Evolutionary conservation across 2,888 invertebrate species (phyloP), one percentile per base, ranked within the genome.

Genomic region (Rambutsinella grinnellia): DNA sequence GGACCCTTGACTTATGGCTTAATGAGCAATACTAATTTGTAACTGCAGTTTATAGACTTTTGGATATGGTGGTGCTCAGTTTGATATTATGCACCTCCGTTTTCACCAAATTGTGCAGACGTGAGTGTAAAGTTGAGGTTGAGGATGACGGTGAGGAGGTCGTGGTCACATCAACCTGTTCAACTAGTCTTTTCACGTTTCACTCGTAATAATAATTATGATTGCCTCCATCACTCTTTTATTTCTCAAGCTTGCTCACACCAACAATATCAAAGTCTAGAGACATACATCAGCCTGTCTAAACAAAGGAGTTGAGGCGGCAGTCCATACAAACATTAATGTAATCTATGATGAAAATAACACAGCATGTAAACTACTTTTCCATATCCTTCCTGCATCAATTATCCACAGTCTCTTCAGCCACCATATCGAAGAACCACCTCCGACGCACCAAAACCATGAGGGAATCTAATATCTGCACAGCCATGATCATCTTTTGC

Each of bases 301-400:
- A 58, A 47, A 62, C 56, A 58, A 65, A 62, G 58, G n/a, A 49
- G 26, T 8, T 49, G 21, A 44, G 62, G 54, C 56, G 54, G 44
- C 49, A 58, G 54, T 17, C 2, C 44, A 24, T 19, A 63, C 21
- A 23, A n/a, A 23, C 21, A 57, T 56, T 58, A 65, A 51, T 44
- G 46, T 65, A 51, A 65, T 65, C 21, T 57, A 65, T 21, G 71
- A 65, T 17, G 51, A 57, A 65, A 70, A 62, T 70, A 71, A 63
- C 56, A 24, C 70, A 65, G 71, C 58, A 24, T 57, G 71, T 36
- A 71, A 51, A 0, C 2, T 17, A 19, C 2, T 15, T 46, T 51
- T 47, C 46, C 36, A 49, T 65, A 65, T 71, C 71, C 71, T 71
- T 71, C 71, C 71, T 71, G 71, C 49, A 63, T 63, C 56, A 68